Conservation (phyloP, 2,113 vertebrate species). For the Perca schrenkii region DNA sequence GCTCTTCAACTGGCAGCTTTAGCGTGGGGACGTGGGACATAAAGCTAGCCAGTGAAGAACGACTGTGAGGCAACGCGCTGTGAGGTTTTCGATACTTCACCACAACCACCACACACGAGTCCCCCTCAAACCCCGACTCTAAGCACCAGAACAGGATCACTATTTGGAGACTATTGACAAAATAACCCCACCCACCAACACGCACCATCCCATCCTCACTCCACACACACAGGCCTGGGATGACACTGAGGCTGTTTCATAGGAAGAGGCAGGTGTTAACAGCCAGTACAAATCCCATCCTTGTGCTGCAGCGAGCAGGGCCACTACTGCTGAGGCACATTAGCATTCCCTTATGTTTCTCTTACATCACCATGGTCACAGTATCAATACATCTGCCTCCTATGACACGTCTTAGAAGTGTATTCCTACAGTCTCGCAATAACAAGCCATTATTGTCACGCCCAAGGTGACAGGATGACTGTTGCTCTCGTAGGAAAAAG, state of each 20-base stretch:
- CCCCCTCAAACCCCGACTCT: neutral
- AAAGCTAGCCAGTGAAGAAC: conserved; percentile 93
- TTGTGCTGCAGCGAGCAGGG: conserved; percentile 71
- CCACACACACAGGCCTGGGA: conserved; percentile 13
- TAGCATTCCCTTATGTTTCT: conserved; percentile 74
- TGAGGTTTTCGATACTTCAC: conserved; percentile 37
- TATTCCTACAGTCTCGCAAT: neutral
- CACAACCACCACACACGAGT: conserved; percentile 10
- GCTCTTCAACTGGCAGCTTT: conserved; percentile 92
- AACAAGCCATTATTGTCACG: neutral
- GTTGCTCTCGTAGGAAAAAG: neutral
- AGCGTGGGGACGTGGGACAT: conserved; percentile 78
- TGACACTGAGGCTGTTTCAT: conserved; percentile 75
- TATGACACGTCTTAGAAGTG: neutral
- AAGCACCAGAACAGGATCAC: conserved; percentile 61
- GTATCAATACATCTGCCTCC: conserved; percentile 44
- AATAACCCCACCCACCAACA: neutral
- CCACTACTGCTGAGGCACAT: conserved; percentile 70
- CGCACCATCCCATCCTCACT: neutral
- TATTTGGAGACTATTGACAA: conserved; percentile 48
- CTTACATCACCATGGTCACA: conserved; percentile 51
- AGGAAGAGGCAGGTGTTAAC: conserved; percentile 74
- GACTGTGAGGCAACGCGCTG: conserved; percentile 87
- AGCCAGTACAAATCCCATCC: conserved; percentile 75
- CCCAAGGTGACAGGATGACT: neutral